Conservation (phyloP, 2,888 invertebrate genomes). For the Perizoma affinitatum region DNA sequence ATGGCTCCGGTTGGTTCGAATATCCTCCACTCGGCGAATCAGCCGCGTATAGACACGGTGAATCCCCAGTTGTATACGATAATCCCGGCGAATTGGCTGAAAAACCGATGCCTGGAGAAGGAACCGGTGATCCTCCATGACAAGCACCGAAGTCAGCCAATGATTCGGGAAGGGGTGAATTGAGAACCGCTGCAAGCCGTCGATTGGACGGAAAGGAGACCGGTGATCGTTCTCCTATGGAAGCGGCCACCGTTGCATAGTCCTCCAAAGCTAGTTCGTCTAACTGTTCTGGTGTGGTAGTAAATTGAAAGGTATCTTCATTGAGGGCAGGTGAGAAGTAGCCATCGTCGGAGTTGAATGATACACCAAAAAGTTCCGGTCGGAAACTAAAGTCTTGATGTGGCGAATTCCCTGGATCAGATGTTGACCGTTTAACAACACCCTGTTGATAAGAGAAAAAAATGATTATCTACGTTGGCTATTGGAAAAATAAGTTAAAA, state of each 20-base stretch:
- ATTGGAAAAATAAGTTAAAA: conserved; percentile 8
- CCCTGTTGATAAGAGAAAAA: conserved; percentile 51
- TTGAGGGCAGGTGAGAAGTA: conserved; percentile 87
- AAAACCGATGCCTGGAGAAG: conserved; percentile 81
- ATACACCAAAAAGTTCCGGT: conserved; percentile 86
- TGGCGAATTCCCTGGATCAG: conserved; percentile 88
- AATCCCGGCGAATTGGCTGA: conserved; percentile 85
- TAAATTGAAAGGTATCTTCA: conserved; percentile 90
- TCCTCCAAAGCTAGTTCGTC: conserved; percentile 86
- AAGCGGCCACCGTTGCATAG: conserved; percentile 84
- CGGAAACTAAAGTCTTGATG: conserved; percentile 85
- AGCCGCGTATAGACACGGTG: conserved; percentile 72
- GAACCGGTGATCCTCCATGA: conserved; percentile 83
- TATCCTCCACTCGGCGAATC: conserved; percentile 73
- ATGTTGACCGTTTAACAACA: conserved; percentile 88
- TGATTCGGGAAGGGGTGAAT: conserved; percentile 91
- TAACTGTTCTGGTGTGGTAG: conserved; percentile 85
- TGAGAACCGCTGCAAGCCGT: conserved; percentile 89
- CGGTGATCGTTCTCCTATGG: conserved; percentile 83
- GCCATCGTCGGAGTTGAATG: conserved; percentile 86
- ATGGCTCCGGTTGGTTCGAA: conserved; percentile 75
- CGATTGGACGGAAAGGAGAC: conserved; percentile 87
- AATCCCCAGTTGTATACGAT: conserved; percentile 89
- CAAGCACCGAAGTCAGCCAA: conserved; percentile 93
- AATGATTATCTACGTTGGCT: conserved; percentile 9